Evolutionary conservation across 2,888 invertebrate species (phyloP), one percentile per base, ranked within the genome.

Genomic region (Allygus modestus): DNA sequence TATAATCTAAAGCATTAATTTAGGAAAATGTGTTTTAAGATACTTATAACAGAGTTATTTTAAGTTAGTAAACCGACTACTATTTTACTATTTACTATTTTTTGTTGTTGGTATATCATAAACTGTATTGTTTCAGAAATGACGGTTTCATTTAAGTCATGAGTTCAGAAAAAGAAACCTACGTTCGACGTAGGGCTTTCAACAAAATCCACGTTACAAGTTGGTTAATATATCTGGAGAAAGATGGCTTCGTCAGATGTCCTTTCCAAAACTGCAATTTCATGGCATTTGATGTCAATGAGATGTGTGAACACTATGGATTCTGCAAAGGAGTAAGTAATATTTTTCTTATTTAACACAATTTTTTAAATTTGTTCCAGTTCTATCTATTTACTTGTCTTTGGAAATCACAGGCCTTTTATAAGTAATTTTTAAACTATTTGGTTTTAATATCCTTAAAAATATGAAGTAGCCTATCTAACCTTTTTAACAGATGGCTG

Each of bases 251-350:
- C 75, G 87, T 88, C 0, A 85, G 85, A 15, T 88, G 88, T 51
- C 83, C 86, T 69, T 88, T 88, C 73, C 86, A 87, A 79, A 87
- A 88, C 58, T 88, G 88, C 81, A 86, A 85, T 26, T 88, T 87
- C 84, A 86, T 88, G 86, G 88, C 88, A 17, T 86, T 88, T 43
- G 85, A 85, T 69, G 69, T 88, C 17, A 86, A 87, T 1, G 88
- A 87, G 41, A 88, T 88, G 88, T 86, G 84, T 2, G 81, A 87
- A 15, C 88, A 88, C 84, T 87, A 71, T 71, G 61, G 84, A 43
- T 83, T 79, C 73, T 86, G 86, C 37, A 81, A 81, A 43, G 86
- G 81, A 23, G 83, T 84, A 65, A 85, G 79, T 82, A n/a, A n/a
- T n/a, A 43, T 61, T 46, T 82, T n/a, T 7, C 20, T 58, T 28